phyloP scores from a whole-genome alignment of 2,113 vertebrate species.

The Prietella phreatophila region DNA sequence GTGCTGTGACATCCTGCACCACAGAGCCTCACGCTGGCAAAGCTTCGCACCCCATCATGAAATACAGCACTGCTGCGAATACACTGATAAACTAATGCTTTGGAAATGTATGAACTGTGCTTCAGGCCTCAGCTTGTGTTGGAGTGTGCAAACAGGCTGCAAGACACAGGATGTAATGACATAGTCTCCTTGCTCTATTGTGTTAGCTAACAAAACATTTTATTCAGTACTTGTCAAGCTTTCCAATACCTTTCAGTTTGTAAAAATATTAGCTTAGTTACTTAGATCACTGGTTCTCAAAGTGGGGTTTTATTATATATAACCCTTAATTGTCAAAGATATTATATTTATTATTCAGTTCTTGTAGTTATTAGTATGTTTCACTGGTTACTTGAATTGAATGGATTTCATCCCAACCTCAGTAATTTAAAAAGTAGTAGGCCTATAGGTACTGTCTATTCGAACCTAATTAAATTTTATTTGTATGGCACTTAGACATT shows the following conservation, averaged over 20 bases:
- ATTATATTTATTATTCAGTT: neutral
- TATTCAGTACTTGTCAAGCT: neutral
- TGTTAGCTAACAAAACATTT: slow-evolving; percentile 22
- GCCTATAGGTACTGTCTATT: neutral
- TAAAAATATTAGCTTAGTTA: neutral
- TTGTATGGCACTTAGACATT: neutral
- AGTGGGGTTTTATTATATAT: neutral
- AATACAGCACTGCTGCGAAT: slow-evolving; percentile 3
- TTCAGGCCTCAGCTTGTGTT: slow-evolving; percentile 25
- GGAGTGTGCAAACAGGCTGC: slow-evolving; percentile 23
- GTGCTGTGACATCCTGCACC: neutral
- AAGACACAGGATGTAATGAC: slow-evolving; percentile 43
- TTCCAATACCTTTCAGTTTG: neutral
- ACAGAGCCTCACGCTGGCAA: neutral
- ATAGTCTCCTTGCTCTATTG: slow-evolving; percentile 23
- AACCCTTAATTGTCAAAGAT: neutral
- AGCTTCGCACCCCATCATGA: neutral
- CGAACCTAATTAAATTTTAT: neutral
- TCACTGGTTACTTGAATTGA: neutral
- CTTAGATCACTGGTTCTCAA: neutral
- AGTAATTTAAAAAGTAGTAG: neutral
- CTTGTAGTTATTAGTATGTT: neutral
- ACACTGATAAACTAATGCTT: slow-evolving; percentile 16
- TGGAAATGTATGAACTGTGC: slow-evolving; percentile 50
- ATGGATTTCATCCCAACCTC: neutral